Evolutionary conservation across 2,797 vertebrate species (phyloP), one percentile per base, ranked within the genome.

Genomic region (Malacoctenus gilli): DNA sequence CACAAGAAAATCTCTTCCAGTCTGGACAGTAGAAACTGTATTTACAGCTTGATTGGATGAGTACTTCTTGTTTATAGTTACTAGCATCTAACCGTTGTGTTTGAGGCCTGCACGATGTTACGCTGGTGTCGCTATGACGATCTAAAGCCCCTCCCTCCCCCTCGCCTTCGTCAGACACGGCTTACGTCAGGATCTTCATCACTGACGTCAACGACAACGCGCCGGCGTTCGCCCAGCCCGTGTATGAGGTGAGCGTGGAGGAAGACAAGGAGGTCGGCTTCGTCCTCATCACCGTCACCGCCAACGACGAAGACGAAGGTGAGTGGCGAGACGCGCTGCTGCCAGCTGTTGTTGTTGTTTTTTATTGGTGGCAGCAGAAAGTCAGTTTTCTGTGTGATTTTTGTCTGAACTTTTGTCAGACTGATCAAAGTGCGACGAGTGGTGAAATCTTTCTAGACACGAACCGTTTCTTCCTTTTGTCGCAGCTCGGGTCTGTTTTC

Each of bases 261-360:
- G 95, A 96, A 66, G 95, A 96, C 88, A 85, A 89, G 55, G 94
- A 96, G 61, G 88, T 94, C 36, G 94, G 94, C 63, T 93, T 88
- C 59, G 71, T 91, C 62, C 80, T 96, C 72, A 87, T 95, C 83
- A 96, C 93, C 8, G 92, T 93, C 73, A 93, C 92, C 13, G 95
- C 95, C 80, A 89, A 89, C 50, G 95, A 96, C 41, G 77, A 91
- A 65, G 95, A 96, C 52, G 94, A 95, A 81, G 95, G 95, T 96
- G 81, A 85, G 80, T 63, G 28, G 15, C 10, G 16, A 12, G 25
- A 28, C 9, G 25, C 25, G 19, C 9, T 46, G 20, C 32, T 48
- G 19, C 14, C 13, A n/a, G 31, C 3, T 12, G 14, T 16, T 16
- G 15, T 9, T 16, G 15, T 1, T 16, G 40, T 8, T 59, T 36